These are phyloP conservation scores for Miltochrista miniata DNA, from an alignment of 2,888 invertebrate species.

Conservation along the genomic window DNA sequence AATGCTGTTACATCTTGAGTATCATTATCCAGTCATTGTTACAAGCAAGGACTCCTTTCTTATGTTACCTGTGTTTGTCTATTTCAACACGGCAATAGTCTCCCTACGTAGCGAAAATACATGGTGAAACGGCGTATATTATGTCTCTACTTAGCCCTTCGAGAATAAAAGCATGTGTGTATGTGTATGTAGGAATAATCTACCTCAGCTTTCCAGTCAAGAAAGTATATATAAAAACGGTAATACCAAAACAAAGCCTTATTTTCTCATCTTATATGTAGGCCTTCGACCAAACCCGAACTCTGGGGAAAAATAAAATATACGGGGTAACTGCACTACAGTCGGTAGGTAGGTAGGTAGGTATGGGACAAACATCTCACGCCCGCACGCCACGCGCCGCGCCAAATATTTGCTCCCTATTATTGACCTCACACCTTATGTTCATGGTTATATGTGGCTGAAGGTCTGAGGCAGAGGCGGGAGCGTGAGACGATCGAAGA, in stretches of 20 bases:
- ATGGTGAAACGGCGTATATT: no score
- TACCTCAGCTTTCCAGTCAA: no score
- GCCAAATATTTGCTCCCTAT: conserved; percentile 74
- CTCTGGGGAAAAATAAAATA: conserved; percentile 36
- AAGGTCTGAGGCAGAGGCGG: conserved; percentile 10
- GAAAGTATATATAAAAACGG: neutral
- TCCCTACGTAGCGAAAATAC: no score
- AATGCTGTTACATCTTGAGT: no score
- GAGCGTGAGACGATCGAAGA: conserved; percentile 8
- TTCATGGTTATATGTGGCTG: conserved; percentile 41
- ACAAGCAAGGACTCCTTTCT: no score
- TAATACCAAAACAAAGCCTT: conserved; percentile 13
- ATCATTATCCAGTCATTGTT: no score
- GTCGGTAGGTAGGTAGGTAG: conserved; percentile 1
- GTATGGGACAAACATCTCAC: conserved; percentile 53
- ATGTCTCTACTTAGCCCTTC: no score
- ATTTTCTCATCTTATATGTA: conserved; percentile 8
- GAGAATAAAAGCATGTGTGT: no score
- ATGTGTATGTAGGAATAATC: no score
- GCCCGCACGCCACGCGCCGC: conserved; percentile 48
- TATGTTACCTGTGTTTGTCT: no score
- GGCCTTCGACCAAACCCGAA: conserved; percentile 18
- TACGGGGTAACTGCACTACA: conserved; percentile 19
- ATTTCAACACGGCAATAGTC: no score
- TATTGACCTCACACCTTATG: conserved; percentile 73